Percentiles rank a stretch among this genome's conserved stretches.
Conservation (phyloP, 92 coral and sea anemone species). For the Montipora capitata region DNA sequence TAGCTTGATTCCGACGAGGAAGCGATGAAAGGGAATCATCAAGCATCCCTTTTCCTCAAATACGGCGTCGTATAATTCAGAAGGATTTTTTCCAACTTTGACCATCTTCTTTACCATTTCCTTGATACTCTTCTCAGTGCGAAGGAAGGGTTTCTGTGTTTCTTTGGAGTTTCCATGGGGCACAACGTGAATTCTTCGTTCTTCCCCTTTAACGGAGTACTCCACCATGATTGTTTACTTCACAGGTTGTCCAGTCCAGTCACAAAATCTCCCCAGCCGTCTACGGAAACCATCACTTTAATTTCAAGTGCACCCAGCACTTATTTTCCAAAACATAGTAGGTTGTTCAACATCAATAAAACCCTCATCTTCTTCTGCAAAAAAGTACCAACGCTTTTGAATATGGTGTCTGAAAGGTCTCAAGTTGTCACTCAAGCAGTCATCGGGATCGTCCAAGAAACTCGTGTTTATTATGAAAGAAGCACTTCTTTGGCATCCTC, state of each 20-base stretch:
- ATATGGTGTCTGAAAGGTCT: slow-evolving; percentile 12
- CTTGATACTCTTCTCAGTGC: slow-evolving; percentile 41
- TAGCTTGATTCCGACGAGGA: slow-evolving; percentile 13
- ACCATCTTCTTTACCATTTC: slow-evolving; percentile 20
- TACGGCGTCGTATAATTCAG: slow-evolving; percentile 8
- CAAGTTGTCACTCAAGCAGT: slow-evolving; percentile 28
- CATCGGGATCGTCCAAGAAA: slow-evolving; percentile 15
- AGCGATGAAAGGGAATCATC: slow-evolving; percentile 30
- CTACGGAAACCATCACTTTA: slow-evolving; percentile 4
- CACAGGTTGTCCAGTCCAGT: not conserved
- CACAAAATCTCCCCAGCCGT: slow-evolving; percentile 17
- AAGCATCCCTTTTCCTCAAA: slow-evolving; percentile 27
- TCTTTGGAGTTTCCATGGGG: slow-evolving; percentile 14
- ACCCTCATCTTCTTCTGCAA: not conserved
- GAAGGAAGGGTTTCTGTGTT: slow-evolving; percentile 8
- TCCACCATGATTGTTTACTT: slow-evolving; percentile 6
- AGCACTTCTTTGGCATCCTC: slow-evolving; percentile 29
- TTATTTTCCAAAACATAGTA: slow-evolving; percentile 9
- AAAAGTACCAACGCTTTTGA: slow-evolving; percentile 9
- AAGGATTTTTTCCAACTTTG: slow-evolving; percentile 8
- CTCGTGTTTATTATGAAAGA: slow-evolving; percentile 7
- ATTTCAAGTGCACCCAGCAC: slow-evolving; percentile 9
- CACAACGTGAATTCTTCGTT: not conserved
- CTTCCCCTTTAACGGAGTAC: slow-evolving; percentile 12
- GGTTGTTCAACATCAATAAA: not conserved